These are phyloP conservation scores for Stegastes partitus DNA, from an alignment of 2,113 vertebrate genomes.

Conservation along the genomic window DNA sequence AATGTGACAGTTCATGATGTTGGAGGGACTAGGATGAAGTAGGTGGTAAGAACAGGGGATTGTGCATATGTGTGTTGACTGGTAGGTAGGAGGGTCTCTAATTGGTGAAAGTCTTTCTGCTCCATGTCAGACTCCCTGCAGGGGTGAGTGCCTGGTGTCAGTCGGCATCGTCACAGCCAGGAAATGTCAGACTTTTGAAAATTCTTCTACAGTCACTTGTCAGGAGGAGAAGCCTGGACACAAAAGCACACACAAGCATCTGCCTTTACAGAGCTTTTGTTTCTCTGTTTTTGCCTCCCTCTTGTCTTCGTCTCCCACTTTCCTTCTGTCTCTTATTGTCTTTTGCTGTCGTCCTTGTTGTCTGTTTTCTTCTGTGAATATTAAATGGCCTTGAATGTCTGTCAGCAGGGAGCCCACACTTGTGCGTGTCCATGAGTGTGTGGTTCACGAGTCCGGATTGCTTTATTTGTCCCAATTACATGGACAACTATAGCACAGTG, in stretches of 20 bases:
- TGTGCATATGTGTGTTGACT: constrained; percentile 26
- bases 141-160: neutral
- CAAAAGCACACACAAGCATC: constrained; percentile 8
- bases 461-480: constrained; percentile 68
- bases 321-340: constrained; percentile 42
- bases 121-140: neutral
- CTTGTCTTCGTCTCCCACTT: constrained; percentile 40
- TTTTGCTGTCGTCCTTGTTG: constrained; percentile 32
- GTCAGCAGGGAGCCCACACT: constrained; percentile 53
- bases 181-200: neutral
- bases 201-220: neutral
- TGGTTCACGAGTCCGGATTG: neutral
- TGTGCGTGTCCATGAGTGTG: neutral
- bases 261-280: constrained; percentile 33
- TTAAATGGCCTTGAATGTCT: constrained; percentile 61
- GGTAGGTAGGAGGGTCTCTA: constrained; percentile 20
- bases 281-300: constrained; percentile 15
- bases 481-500: constrained; percentile 46
- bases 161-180: neutral
- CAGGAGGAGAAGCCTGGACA: neutral
- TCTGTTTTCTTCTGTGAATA: constrained; percentile 56
- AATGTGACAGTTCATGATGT: constrained; percentile 7
- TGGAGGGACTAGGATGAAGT: neutral
- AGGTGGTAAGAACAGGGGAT: neutral
- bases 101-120: constrained; percentile 23